Evolutionary conservation across 2,797 vertebrate species (phyloP), one percentile per base, ranked within the genome.

Genomic region (Manis javanica): DNA sequence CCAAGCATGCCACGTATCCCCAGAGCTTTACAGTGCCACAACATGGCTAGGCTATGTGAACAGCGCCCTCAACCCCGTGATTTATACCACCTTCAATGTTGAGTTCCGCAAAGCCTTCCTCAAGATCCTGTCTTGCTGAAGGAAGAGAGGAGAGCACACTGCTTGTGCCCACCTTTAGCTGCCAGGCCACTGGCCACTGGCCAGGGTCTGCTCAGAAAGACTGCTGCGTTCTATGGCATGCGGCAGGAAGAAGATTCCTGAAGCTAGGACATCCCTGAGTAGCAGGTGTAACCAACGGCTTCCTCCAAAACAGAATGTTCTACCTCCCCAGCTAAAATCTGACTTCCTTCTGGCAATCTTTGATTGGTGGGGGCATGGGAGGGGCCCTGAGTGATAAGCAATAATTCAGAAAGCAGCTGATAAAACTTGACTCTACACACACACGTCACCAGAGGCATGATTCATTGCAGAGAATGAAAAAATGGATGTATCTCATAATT

Each of bases 11-110:
- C 98, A 98, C 0, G 96, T 99, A 61, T 98, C 99, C 49, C 98
- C 99, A 3, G 98, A 98, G 96, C 98, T 99, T 77, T 99, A 99
- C 98, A 99, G 99, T 66, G 99, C 99, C 94, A 99, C 99, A 90
- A 99, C 99, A 19, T 99, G 99, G 99, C 99, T 99, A 21, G 99
- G 99, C 31, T 99, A 99, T 0, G 98, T 99, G 97, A 99, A 99
- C 98, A 99, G 99, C 0, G 99, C 99, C 91, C 99, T 99, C 95
- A 99, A 99, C 98, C 99, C 99, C 0, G 98, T 99, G 97, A 99
- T 99, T 98, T 99, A 99, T 97, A 99, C 99, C 77, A 99, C 99
- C 91, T 99, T 99, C 98, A 99, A 99, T 98, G 98, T 98, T 0
- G 99, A 99, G 98, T 99, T 99, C 98, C 99, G 99, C 64, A 99